Evolutionary conservation across 2,888 invertebrate genomes (phyloP).

Genomic region (Drosophila sordidula): DNA sequence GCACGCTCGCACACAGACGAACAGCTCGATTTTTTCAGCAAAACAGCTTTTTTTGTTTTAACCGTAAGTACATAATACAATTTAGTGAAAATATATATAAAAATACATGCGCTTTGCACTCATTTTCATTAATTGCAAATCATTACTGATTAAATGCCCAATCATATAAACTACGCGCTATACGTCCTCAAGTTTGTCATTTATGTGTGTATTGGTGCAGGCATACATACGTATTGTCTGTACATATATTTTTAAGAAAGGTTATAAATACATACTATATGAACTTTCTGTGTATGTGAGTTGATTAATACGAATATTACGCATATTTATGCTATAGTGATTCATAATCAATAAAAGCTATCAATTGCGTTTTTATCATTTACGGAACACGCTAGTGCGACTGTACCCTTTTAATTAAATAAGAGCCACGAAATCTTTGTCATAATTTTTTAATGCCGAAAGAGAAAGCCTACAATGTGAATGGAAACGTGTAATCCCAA

Average conservation of each 20-base stretch:
- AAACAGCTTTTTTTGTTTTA: conserved; percentile 85
- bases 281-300: conserved; percentile 15
- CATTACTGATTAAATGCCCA: not conserved
- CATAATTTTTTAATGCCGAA: conserved; percentile 11
- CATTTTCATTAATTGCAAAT: not conserved
- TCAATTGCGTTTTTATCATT: conserved; percentile 24
- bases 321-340: conserved; percentile 30
- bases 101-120: not conserved
- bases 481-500: conserved; percentile 8
- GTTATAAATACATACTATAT: conserved; percentile 46
- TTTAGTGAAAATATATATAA: not conserved
- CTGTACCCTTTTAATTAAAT: conserved; percentile 64
- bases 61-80: conserved; percentile 80
- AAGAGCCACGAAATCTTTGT: conserved; percentile 31
- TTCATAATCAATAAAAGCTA: conserved; percentile 50
- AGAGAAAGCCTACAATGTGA: conserved; percentile 9
- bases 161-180: conserved; percentile 1
- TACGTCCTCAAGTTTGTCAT: conserved; percentile 8
- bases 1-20: conserved; percentile 42
- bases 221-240: conserved; percentile 3
- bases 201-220: conserved; percentile 6
- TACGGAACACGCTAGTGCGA: conserved; percentile 23
- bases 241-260: conserved; percentile 42
- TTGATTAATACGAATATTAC: conserved; percentile 1
- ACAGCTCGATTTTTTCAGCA: conserved; percentile 74